A percentile compares a stretch with the other conserved stretches of the same genome.
These are phyloP conservation scores for Corythoichthys haematopterus DNA, from an alignment of 2,113 vertebrate genomes.

Conservation along the genomic window DNA sequence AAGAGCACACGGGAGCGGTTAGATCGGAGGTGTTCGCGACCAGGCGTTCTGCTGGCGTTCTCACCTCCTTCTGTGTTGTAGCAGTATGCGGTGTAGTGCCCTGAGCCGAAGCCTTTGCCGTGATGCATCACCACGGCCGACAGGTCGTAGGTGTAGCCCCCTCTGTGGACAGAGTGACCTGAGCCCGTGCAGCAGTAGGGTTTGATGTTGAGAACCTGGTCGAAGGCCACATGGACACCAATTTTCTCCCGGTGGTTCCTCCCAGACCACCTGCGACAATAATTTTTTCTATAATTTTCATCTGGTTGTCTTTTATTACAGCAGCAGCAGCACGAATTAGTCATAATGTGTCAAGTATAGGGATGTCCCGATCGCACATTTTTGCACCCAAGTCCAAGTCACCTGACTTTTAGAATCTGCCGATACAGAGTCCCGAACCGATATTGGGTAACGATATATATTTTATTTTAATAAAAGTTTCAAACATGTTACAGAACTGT, in stretches of 20 bases:
- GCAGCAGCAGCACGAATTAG: too few relatives aligned
- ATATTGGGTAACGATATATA: too few relatives aligned
- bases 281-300: too few relatives aligned
- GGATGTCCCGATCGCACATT: too few relatives aligned
- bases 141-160: constrained; percentile 93
- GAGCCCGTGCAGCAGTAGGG: constrained; percentile 94
- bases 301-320: too few relatives aligned
- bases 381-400: too few relatives aligned
- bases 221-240: constrained; percentile 95
- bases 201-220: constrained; percentile 97
- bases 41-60: constrained; percentile 23
- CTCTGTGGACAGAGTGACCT: constrained; percentile 81
- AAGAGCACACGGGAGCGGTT: constrained; percentile 12
- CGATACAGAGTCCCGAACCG: too few relatives aligned
- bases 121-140: constrained; percentile 99
- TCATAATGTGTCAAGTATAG: too few relatives aligned
- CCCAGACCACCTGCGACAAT: constrained; percentile 87
- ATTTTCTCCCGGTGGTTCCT: constrained; percentile 99
- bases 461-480: too few relatives aligned
- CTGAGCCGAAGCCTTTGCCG: constrained; percentile 98
- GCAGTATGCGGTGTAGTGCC: constrained; percentile 99
- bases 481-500: too few relatives aligned
- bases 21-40: background rate
- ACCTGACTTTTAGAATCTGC: too few relatives aligned
- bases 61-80: constrained; percentile 99